A percentile compares a stretch with the other conserved stretches of the same genome.
Evolutionary conservation across 2,888 invertebrate species (phyloP).

Genomic region (Drosophila atripex): DNA sequence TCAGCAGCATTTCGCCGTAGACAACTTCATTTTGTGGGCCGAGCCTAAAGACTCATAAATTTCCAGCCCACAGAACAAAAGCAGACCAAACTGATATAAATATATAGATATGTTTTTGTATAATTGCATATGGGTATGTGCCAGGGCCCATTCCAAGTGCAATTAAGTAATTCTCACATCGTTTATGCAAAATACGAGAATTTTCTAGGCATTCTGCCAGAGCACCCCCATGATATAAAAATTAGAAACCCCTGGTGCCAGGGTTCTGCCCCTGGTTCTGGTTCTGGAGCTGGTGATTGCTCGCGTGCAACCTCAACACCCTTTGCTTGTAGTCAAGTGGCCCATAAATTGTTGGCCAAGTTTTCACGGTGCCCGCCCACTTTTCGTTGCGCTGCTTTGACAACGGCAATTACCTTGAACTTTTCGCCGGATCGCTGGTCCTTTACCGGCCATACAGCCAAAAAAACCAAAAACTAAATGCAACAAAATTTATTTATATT

Average conservation of each 20-base stretch:
- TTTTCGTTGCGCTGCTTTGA: conserved; percentile 75
- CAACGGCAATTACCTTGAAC: conserved; percentile 80
- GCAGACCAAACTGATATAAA: conserved; percentile 26
- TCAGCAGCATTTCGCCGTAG: conserved; percentile 40
- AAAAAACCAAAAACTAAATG: conserved; percentile 25
- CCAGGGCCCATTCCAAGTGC: conserved; percentile 49
- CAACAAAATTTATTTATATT: conserved; percentile 71
- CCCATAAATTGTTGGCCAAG: conserved; percentile 79
- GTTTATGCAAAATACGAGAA: conserved; percentile 74
- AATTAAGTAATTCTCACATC: conserved; percentile 80
- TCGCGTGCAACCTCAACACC: conserved; percentile 80
- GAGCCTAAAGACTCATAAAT: conserved; percentile 66
- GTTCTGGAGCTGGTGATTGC: conserved; percentile 56
- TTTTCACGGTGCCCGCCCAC: conserved; percentile 70
- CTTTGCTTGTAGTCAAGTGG: conserved; percentile 79
- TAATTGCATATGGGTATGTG: conserved; percentile 31
- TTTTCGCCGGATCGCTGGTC: conserved; percentile 44
- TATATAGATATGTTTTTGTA: conserved; percentile 8
- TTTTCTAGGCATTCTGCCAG: conserved; percentile 38
- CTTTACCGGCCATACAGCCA: conserved; percentile 29
- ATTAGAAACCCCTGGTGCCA: neutral
- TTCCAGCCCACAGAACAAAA: conserved; percentile 46
- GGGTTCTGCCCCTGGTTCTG: conserved; percentile 2
- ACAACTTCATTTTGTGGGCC: conserved; percentile 71
- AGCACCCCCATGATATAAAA: conserved; percentile 13